Base-by-base conservation (phyloP, 2,797 vertebrate species). In the Myoxocephalus aenaeus region DNA sequence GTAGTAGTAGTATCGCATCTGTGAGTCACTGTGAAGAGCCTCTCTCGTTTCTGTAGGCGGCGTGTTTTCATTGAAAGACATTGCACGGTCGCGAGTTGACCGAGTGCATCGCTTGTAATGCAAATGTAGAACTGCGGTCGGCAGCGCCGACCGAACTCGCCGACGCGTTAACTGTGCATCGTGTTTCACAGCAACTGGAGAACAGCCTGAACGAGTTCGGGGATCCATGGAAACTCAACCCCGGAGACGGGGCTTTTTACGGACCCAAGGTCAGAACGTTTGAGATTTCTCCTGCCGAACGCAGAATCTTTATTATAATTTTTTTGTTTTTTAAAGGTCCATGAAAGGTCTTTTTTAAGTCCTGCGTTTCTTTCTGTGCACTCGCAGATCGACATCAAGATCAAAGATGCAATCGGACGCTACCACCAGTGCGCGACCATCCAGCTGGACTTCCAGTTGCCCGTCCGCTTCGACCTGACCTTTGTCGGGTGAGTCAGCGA, bases 351-450 rank as follows among this genome's bases (percentile, higher is more conserved):
- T 82, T 27, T 27, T 34, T 25, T 65, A 75, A 69, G 4, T 12
- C 11, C 27, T 5, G 17, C 58, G 36, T 62, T 75, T 51, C 34
- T 59, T 67, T 85, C 32, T 88, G 46, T 75, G n/a, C 70, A 2
- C 0, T 58, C 25, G 79, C 73, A 99, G 98, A 99, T 99, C 77
- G 98, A 99, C 89, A 97, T 99, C 89, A 96, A 96, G 85, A 97
- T 99, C 91, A 96, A 96, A 94, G 98, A 99, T 71, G 98, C 98
- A 11, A 96, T 98, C 67, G 98, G 97, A 40, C 96, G 97, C 62
- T 97, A 97, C 90, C 97, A 99, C 89, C 98, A 99, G 1, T 99
- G 97, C 91, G 98, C 97, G 62, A 99, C 98, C 63, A 95, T 99
- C 90, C 98, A 99, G 57, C 95, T 99, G 78, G 98, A 99, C 93